Evolutionary conservation across 1,140 invertebrate genomes (phyloP).

Genomic region (Heliconius melpomene): DNA sequence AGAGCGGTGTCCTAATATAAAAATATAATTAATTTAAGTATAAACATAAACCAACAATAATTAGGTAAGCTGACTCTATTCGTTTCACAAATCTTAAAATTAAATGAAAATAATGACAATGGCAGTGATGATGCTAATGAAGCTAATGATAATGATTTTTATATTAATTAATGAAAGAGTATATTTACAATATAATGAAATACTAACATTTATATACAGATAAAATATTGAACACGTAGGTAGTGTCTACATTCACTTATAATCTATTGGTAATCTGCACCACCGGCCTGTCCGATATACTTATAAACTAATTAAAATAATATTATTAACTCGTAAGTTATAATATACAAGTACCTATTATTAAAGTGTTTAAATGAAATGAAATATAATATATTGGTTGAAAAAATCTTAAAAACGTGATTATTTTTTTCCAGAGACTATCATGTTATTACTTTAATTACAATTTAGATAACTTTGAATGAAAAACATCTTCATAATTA

Average conservation of each 20-base stretch:
- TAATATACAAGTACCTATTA: conserved; percentile 4
- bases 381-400: not conserved
- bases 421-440: not conserved
- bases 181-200: conserved; percentile 27
- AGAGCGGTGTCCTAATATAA: conserved; percentile 58
- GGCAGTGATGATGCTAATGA: conserved; percentile 14
- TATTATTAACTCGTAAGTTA: conserved; percentile 27
- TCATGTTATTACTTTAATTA: not conserved
- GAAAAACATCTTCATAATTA: not conserved
- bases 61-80: conserved; percentile 46
- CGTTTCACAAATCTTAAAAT: conserved; percentile 22
- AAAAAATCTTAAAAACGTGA: not conserved
- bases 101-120: conserved; percentile 16
- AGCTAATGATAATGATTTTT: conserved; percentile 13
- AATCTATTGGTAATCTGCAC: conserved; percentile 79
- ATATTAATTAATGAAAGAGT: conserved; percentile 9
- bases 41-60: conserved; percentile 27
- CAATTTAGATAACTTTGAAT: not conserved
- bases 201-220: conserved; percentile 53
- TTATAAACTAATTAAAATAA: conserved; percentile 39
- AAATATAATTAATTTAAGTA: not conserved
- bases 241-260: conserved; percentile 60
- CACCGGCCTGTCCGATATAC: conserved; percentile 70
- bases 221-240: conserved; percentile 70
- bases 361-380: not conserved